These are phyloP conservation scores for Leiothrix lutea DNA, from an alignment of 2,113 vertebrate species.

Conservation along the genomic window DNA sequence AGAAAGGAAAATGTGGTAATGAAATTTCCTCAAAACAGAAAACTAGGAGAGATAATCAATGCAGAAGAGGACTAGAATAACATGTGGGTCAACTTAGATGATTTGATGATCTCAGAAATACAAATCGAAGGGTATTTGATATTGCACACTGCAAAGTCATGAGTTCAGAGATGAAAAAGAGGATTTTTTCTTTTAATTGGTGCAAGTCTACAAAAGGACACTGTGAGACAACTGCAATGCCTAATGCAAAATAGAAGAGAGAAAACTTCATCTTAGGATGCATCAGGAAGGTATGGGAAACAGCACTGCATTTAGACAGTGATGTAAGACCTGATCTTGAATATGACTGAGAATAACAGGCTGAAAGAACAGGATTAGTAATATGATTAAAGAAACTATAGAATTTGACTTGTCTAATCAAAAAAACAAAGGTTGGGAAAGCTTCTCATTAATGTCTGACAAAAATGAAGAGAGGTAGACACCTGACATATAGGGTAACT, in stretches of 20 bases:
- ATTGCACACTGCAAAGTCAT: neutral
- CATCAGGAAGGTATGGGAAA: neutral
- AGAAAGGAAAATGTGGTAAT: neutral
- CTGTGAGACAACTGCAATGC: neutral
- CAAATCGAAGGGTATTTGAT: neutral
- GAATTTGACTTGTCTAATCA: neutral
- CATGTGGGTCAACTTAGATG: neutral
- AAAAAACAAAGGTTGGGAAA: neutral
- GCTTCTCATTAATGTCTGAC: neutral
- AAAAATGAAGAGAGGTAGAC: neutral
- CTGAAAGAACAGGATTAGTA: neutral
- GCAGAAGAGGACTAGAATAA: neutral
- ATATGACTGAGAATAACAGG: neutral
- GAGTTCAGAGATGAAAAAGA: neutral
- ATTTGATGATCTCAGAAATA: neutral
- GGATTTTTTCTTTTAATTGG: neutral
- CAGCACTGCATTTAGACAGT: neutral
- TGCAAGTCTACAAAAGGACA: neutral
- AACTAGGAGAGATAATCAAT: neutral
- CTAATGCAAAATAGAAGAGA: neutral
- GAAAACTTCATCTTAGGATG: neutral
- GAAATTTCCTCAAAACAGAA: slow-evolving; percentile 35
- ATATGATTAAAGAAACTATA: neutral
- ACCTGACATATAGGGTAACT: neutral
- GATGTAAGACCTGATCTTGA: neutral